Percentiles rank a stretch among this genome's conserved stretches.
Conservation (phyloP, 2,797 vertebrate genomes). For the Oreonectes daqikongensis region DNA sequence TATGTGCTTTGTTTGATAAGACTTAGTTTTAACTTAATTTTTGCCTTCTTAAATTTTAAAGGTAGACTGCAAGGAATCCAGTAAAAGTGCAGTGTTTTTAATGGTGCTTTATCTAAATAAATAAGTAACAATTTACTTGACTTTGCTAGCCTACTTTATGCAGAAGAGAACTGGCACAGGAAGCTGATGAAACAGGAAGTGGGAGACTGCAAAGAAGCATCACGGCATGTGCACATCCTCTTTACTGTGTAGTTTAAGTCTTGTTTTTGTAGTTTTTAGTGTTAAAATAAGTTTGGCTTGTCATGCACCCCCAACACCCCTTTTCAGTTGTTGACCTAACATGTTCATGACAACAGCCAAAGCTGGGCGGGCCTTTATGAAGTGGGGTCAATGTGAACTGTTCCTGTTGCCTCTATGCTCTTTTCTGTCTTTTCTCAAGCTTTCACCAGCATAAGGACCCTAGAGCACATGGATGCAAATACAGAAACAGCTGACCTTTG, state of each 20-base stretch:
- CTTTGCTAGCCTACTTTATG: background rate
- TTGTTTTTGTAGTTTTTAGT: background rate
- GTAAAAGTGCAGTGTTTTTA: no score
- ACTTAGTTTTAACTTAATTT: no score
- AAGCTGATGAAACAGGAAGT: constrained; percentile 44
- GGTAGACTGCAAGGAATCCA: no score
- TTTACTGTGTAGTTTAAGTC: background rate
- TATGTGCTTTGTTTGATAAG: no score
- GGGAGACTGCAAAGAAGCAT: constrained; percentile 20
- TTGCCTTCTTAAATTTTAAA: no score
- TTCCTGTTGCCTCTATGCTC: constrained; percentile 9
- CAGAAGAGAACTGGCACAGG: constrained; percentile 9
- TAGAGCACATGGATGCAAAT: constrained; percentile 10
- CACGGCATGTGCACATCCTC: background rate
- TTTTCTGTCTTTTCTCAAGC: constrained; percentile 14
- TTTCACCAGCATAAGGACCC: background rate
- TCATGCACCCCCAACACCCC: background rate
- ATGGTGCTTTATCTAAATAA: no score
- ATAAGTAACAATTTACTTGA: no score
- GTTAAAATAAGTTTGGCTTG: constrained; percentile 5
- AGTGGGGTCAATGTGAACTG: constrained; percentile 2
- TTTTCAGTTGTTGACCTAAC: background rate
- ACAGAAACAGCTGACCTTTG: constrained; percentile 1
- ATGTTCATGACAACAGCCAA: constrained; percentile 41
- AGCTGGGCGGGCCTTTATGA: constrained; percentile 5